phyloP scores from a whole-genome alignment of 2,113 vertebrate genomes.

The Spheniscus mendiculus region DNA sequence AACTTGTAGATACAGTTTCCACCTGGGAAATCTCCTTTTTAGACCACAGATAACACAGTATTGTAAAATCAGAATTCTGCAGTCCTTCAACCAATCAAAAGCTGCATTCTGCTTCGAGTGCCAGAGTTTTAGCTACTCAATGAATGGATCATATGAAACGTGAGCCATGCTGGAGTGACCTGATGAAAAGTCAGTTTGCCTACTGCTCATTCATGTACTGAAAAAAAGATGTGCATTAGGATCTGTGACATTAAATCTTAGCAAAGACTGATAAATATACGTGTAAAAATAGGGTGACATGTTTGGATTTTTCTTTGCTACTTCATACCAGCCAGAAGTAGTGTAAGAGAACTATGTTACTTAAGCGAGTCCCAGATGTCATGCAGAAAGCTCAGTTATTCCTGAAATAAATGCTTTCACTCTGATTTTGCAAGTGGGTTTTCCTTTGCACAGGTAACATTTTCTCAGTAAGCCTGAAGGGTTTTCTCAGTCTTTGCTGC shows the following conservation, averaged over 20 bases:
- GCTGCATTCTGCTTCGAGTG: neutral
- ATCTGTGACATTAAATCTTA: conserved; percentile 22
- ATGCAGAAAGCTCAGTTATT: conserved; percentile 30
- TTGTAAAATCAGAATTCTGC: conserved; percentile 29
- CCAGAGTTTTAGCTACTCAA: neutral
- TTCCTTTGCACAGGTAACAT: neutral
- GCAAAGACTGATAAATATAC: neutral
- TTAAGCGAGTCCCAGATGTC: conserved; percentile 23
- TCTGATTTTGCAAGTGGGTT: neutral
- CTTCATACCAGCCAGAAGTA: conserved; percentile 11
- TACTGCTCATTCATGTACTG: neutral
- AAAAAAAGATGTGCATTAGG: neutral
- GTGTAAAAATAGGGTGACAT: neutral
- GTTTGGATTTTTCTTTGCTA: conserved; percentile 5
- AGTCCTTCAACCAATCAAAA: conserved; percentile 5
- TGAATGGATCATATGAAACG: neutral
- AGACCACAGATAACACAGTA: conserved; percentile 32
- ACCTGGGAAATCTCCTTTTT: conserved; percentile 50
- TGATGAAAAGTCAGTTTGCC: conserved; percentile 11
- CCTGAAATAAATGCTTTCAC: conserved; percentile 2
- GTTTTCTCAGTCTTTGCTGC: neutral
- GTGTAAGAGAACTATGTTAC: neutral
- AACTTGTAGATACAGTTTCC: conserved; percentile 50
- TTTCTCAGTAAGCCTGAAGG: neutral
- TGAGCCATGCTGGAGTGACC: conserved; percentile 28